Evolutionary conservation across 2,113 vertebrate species (phyloP).

Genomic region (Emydocephalus ijimae): DNA sequence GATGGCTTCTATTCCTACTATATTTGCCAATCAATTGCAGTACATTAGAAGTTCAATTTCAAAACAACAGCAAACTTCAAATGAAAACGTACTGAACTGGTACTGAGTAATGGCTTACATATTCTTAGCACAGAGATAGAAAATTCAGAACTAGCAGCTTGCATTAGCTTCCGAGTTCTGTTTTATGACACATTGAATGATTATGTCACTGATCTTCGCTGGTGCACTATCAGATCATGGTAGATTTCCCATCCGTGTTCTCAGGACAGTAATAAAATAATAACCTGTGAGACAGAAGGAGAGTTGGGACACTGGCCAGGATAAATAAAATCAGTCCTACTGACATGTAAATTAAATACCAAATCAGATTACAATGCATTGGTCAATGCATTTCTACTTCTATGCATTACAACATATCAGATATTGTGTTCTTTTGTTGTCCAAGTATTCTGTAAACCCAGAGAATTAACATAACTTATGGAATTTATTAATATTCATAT

Average conservation of each 20-base stretch:
- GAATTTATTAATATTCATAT: not conserved
- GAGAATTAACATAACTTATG: not conserved
- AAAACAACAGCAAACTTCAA: not conserved
- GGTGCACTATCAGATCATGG: not conserved
- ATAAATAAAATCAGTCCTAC: not conserved
- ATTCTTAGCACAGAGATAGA: not conserved
- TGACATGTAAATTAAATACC: not conserved
- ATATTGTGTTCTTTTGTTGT: not conserved
- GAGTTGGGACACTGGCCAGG: not conserved
- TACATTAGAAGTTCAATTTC: conserved; percentile 7
- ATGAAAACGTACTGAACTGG: not conserved
- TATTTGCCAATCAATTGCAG: not conserved
- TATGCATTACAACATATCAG: not conserved
- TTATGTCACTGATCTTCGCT: not conserved
- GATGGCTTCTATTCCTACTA: not conserved
- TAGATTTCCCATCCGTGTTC: not conserved
- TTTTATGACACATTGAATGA: not conserved
- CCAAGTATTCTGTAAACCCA: not conserved
- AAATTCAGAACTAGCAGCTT: not conserved
- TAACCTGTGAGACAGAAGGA: not conserved
- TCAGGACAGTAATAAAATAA: not conserved
- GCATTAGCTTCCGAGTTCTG: not conserved
- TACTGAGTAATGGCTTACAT: not conserved
- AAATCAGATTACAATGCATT: not conserved
- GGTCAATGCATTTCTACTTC: not conserved